Percentiles rank a stretch among this genome's conserved stretches.
phyloP scores from a whole-genome alignment of 2,113 vertebrate genomes.

The Ophthalmolycus amberensis region DNA sequence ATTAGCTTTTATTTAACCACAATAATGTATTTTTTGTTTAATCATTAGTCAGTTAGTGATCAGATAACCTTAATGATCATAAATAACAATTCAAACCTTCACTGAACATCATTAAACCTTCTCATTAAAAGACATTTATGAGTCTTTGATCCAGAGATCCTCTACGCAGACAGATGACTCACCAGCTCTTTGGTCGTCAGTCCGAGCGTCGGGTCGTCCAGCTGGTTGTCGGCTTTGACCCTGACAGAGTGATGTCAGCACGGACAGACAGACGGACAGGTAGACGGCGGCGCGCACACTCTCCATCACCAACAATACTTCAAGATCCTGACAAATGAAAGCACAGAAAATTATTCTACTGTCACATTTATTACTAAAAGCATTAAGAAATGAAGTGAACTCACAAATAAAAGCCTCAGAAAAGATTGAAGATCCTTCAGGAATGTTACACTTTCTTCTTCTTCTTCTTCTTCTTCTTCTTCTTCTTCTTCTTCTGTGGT shows the following conservation, averaged over 20 bases:
- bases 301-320: constrained; percentile 45
- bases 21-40: no score
- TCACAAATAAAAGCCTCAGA: constrained; percentile 12
- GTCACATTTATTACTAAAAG: background rate
- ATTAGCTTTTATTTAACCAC: no score
- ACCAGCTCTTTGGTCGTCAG: constrained; percentile 60
- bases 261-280: constrained; percentile 68
- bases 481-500: constrained; percentile 21
- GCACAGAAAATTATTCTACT: background rate
- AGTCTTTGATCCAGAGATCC: no score
- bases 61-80: no score
- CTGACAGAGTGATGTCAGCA: constrained; percentile 63
- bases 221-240: constrained; percentile 54
- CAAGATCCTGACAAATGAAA: background rate
- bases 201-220: constrained; percentile 31
- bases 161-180: constrained; percentile 22
- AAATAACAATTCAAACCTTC: no score
- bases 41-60: no score
- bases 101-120: no score
- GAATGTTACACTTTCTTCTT: background rate
- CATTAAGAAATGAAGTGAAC: background rate
- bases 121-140: no score
- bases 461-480: constrained; percentile 13
- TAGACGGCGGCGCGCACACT: constrained; percentile 50
- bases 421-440: background rate